Conservation (phyloP, 1,140 invertebrate genomes). For the Neelides sp. region DNA sequence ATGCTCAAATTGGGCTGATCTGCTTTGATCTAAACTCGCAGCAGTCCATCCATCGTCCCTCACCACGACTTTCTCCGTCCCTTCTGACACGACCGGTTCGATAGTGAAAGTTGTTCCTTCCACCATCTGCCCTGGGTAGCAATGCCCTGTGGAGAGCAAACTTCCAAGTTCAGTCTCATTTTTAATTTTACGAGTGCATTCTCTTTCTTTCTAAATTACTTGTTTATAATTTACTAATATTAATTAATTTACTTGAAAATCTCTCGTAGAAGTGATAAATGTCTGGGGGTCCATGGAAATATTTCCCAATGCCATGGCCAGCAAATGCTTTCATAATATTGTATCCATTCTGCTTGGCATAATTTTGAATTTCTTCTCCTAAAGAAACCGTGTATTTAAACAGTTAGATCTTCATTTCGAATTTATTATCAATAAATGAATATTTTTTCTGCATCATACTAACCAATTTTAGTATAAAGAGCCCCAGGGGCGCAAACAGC, state of each 20-base stretch:
- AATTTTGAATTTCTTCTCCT: constrained; percentile 48
- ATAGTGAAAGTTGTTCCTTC: constrained; percentile 88
- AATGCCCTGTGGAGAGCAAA: constrained; percentile 45
- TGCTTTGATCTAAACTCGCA: constrained; percentile 57
- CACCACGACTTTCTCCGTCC: constrained; percentile 50
- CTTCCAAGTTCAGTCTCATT: neutral
- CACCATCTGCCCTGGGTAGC: constrained; percentile 57
- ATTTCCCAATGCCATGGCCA: constrained; percentile 84
- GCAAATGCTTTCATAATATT: constrained; percentile 63
- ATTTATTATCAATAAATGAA: constrained; percentile 10
- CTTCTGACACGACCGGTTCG: constrained; percentile 74
- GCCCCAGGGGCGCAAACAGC: constrained; percentile 60
- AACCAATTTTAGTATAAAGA: constrained; percentile 61
- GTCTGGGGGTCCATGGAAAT: constrained; percentile 84
- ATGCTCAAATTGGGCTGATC: constrained; percentile 83
- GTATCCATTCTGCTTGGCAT: constrained; percentile 49
- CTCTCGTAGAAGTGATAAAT: constrained; percentile 55
- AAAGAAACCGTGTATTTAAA: constrained; percentile 13
- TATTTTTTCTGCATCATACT: constrained; percentile 32
- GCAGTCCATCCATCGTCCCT: constrained; percentile 81
- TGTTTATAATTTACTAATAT: neutral
- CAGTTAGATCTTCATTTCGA: neutral
- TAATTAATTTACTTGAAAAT: neutral
- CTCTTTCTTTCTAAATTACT: neutral
- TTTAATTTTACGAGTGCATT: neutral